phyloP scores from a whole-genome alignment of 2,888 invertebrate genomes.

The Drosophila multiciliata region DNA sequence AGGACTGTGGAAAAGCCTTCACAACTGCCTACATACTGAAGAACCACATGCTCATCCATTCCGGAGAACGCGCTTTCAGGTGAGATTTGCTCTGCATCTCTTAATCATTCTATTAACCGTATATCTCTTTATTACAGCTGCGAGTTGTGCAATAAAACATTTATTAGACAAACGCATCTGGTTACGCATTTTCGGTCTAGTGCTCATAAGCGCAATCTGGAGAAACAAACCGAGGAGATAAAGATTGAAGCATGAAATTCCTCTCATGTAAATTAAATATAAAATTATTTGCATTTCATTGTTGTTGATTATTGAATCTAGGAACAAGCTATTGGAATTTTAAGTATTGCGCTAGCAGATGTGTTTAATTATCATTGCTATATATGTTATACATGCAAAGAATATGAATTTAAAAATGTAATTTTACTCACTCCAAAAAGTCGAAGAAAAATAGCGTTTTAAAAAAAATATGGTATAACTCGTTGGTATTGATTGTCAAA shows the following conservation, averaged over 20 bases:
- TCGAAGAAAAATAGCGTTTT: background rate
- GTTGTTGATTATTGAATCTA: background rate
- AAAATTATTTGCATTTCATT: background rate
- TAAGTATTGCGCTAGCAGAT: background rate
- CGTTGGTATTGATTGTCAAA: background rate
- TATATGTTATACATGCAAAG: background rate
- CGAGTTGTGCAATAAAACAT: constrained; percentile 58
- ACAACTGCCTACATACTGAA: constrained; percentile 71
- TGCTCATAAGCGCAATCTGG: constrained; percentile 56
- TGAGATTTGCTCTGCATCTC: background rate
- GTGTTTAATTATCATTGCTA: background rate
- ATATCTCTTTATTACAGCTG: constrained; percentile 39
- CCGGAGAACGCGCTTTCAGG: constrained; percentile 71
- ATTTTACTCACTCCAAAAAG: background rate
- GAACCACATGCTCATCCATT: constrained; percentile 71
- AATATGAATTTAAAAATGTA: background rate
- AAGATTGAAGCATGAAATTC: constrained; percentile 5
- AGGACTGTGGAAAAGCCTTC: constrained; percentile 75
- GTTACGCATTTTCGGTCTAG: constrained; percentile 55
- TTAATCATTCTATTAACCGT: background rate
- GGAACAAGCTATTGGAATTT: background rate
- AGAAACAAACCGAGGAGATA: constrained; percentile 24
- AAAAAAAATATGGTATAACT: background rate
- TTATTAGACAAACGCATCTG: constrained; percentile 62
- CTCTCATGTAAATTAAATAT: background rate